Conservation (phyloP, 2,113 vertebrate genomes). For the Pseudorectes ferrugineus region DNA sequence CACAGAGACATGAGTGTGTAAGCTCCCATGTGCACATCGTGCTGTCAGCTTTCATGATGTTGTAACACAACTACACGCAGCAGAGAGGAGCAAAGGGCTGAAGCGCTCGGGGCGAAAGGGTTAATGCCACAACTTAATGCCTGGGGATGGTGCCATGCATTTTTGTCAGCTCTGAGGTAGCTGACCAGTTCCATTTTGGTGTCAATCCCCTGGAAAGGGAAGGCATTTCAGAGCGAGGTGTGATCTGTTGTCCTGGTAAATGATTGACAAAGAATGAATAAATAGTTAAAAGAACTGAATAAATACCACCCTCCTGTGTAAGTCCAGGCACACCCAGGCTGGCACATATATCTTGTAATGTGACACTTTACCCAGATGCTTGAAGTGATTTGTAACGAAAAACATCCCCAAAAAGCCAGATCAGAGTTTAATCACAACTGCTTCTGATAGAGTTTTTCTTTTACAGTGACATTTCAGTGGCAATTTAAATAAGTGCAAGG, state of each 20-base stretch:
- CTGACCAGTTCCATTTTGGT: conserved; percentile 48
- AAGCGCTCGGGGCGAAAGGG: background rate
- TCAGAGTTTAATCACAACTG: background rate
- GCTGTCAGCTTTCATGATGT: background rate
- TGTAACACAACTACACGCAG: background rate
- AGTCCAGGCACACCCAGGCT: background rate
- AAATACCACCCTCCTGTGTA: conserved; percentile 42
- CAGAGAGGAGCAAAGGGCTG: background rate
- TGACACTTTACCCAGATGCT: background rate
- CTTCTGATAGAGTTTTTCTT: background rate
- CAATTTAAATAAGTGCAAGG: background rate
- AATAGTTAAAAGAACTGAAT: conserved; percentile 49
- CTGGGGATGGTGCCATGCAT: background rate
- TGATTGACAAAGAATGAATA: conserved; percentile 61
- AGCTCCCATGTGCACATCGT: rapidly evolving
- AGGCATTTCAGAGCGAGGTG: conserved; percentile 32
- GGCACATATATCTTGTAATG: conserved; percentile 6
- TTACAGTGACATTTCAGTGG: background rate
- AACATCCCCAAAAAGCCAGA: background rate
- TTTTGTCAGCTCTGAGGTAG: conserved; percentile 4
- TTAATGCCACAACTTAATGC: background rate
- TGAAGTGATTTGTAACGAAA: background rate
- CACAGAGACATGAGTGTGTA: background rate
- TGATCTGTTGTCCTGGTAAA: conserved; percentile 9
- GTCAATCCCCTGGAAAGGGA: conserved; percentile 48